These are phyloP conservation scores for Orthonyx spaldingii DNA, from an alignment of 2,113 vertebrate genomes.

Conservation along the genomic window DNA sequence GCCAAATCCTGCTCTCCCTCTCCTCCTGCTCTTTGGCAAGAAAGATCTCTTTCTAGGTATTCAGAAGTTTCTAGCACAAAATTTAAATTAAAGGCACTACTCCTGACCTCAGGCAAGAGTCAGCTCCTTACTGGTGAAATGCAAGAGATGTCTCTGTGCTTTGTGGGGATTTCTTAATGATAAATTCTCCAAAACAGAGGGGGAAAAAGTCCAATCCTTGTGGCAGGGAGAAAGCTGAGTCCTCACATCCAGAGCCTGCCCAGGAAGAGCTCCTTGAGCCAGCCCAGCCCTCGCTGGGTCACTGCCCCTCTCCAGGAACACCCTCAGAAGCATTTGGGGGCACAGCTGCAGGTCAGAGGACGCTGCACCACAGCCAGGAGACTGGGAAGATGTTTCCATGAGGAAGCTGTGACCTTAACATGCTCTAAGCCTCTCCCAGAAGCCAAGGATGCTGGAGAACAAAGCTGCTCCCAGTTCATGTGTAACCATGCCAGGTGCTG, in stretches of 20 bases:
- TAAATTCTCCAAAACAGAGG: not conserved
- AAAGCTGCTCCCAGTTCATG: not conserved
- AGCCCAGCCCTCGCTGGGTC: fast-evolving
- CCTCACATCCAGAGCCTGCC: not conserved
- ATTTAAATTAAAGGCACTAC: not conserved
- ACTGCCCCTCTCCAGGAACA: not conserved
- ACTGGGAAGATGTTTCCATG: not conserved
- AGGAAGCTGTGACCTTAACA: not conserved
- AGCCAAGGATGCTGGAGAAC: not conserved
- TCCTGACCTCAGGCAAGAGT: not conserved
- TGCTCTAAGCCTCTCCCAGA: not conserved
- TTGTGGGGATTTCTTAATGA: not conserved
- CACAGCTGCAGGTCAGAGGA: not conserved
- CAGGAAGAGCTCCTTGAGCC: not conserved
- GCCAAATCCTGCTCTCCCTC: not conserved
- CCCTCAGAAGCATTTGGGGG: not conserved
- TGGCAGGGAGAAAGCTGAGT: not conserved
- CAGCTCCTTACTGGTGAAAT: not conserved
- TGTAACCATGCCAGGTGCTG: not conserved
- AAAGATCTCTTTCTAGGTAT: not conserved
- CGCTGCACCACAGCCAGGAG: not conserved
- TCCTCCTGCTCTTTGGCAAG: not conserved
- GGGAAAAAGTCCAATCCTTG: fast-evolving
- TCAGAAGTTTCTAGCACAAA: not conserved
- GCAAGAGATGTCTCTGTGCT: not conserved